phyloP scores from a whole-genome alignment of 2,113 vertebrate species.

The Calcarius ornatus region DNA sequence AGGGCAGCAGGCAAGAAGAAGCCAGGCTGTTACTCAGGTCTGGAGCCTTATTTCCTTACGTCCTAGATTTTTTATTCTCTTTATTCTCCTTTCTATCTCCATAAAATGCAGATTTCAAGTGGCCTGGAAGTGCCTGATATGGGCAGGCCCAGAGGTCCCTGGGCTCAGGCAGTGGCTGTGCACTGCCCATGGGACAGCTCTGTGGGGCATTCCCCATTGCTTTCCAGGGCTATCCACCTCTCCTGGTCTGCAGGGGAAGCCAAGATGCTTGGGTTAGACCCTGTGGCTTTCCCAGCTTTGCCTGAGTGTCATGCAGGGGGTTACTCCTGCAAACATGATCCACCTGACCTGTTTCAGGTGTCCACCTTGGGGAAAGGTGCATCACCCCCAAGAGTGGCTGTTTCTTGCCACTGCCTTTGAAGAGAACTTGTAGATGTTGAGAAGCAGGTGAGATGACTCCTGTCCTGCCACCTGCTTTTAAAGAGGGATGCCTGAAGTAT shows the following conservation, averaged over 20 bases:
- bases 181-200: not conserved
- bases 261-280: not conserved
- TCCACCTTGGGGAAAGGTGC: not conserved
- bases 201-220: not conserved
- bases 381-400: not conserved
- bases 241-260: not conserved
- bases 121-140: not conserved
- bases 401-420: not conserved
- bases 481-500: not conserved
- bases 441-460: not conserved
- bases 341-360: not conserved
- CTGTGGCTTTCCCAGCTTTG: not conserved
- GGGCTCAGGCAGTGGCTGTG: rapidly evolving
- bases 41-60: not conserved
- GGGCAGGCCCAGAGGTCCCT: not conserved
- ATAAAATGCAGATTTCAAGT: not conserved
- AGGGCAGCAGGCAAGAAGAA: not conserved
- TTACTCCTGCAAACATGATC: not conserved
- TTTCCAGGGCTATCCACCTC: not conserved
- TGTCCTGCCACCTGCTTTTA: not conserved
- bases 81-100: not conserved
- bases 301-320: not conserved
- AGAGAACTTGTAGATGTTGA: not conserved
- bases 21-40: not conserved
- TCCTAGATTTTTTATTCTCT: not conserved